A percentile compares a stretch with the other conserved stretches of the same genome.
These are phyloP conservation scores for Polydrusus cervinus DNA, from an alignment of 2,888 invertebrate genomes.

Conservation along the genomic window DNA sequence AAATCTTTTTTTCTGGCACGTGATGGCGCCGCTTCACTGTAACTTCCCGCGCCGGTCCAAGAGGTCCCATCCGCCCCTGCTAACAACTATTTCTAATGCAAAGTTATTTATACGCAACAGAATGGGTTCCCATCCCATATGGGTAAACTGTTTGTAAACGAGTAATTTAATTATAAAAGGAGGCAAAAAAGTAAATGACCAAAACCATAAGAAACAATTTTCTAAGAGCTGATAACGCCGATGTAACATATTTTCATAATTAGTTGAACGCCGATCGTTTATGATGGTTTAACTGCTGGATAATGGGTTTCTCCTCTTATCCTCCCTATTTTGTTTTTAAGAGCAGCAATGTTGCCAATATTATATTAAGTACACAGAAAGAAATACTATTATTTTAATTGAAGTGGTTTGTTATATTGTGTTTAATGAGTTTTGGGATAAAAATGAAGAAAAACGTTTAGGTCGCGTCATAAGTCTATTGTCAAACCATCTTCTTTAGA, in stretches of 20 bases:
- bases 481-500: no score
- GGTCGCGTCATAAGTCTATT: no score
- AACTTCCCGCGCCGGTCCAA: no score
- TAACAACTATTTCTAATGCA: background rate
- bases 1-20: no score
- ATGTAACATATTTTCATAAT: constrained; percentile 30
- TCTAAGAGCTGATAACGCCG: constrained; percentile 2
- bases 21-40: no score
- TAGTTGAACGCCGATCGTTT: constrained; percentile 16
- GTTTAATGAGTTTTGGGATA: no score
- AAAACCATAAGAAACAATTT: constrained; percentile 16
- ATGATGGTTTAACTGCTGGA: constrained; percentile 21
- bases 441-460: no score
- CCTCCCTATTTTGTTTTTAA: background rate
- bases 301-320: constrained; percentile 12
- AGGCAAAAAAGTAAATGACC: constrained; percentile 1
- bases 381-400: no score
- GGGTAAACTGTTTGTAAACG: background rate
- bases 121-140: background rate
- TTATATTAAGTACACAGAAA: background rate
- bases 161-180: constrained; percentile 17
- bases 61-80: no score
- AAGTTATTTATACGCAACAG: background rate
- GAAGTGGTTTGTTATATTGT: no score
- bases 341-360: constrained; percentile 7